Conservation (phyloP, 2,888 invertebrate species). For the Operophtera brumata region DNA sequence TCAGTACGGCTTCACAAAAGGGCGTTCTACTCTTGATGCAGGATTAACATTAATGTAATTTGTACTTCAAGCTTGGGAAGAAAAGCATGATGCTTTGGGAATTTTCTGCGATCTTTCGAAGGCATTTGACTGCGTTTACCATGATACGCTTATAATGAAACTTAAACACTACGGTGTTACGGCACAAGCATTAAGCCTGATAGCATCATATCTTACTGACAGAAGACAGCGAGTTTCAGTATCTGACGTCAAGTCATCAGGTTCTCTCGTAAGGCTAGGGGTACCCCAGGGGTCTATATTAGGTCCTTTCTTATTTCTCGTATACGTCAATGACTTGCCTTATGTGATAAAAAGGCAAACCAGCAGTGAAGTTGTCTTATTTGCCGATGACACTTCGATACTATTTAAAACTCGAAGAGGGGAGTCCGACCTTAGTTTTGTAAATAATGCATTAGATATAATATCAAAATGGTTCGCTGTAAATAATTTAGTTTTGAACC, state of each 20-base stretch:
- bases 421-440: too few relatives aligned
- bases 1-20: too few relatives aligned
- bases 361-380: too few relatives aligned
- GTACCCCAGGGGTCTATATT: not conserved
- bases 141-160: not conserved
- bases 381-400: too few relatives aligned
- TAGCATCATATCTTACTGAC: not conserved
- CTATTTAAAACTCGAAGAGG: too few relatives aligned
- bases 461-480: too few relatives aligned
- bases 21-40: too few relatives aligned
- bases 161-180: not conserved
- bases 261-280: slow-evolving; percentile 2
- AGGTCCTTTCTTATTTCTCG: not conserved
- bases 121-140: not conserved
- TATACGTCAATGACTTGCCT: not conserved
- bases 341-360: not conserved
- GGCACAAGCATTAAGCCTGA: not conserved
- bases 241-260: not conserved
- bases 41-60: too few relatives aligned
- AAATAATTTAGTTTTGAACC: too few relatives aligned
- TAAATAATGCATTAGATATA: too few relatives aligned
- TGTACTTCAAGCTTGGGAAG: not conserved
- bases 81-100: not conserved
- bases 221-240: not conserved
- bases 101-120: not conserved